Evolutionary conservation across 2,797 vertebrate species (phyloP).

Genomic region (Pyrocephalus nanus): DNA sequence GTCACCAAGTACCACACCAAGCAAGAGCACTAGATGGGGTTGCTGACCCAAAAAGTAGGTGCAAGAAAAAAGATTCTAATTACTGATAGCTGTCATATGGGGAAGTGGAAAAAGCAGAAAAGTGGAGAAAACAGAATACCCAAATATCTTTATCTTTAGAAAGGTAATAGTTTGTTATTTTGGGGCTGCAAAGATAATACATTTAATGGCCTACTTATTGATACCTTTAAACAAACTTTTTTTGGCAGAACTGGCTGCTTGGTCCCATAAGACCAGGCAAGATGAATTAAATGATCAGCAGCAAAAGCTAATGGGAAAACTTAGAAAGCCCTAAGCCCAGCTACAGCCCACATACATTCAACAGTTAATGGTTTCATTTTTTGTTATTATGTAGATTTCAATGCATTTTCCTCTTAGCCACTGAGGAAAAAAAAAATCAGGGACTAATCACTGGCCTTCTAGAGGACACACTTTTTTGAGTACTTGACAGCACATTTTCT

Average conservation of each 20-base stretch:
- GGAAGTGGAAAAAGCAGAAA: background rate
- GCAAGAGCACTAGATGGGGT: background rate
- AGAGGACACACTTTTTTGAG: background rate
- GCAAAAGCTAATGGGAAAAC: constrained; percentile 30
- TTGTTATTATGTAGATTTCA: constrained; percentile 5
- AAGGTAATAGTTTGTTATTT: background rate
- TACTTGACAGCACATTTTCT: background rate
- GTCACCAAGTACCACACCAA: background rate
- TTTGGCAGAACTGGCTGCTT: background rate
- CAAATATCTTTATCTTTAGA: background rate
- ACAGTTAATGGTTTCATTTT: background rate
- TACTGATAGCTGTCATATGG: background rate
- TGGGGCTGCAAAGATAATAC: background rate
- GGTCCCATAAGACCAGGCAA: background rate
- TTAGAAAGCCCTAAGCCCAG: background rate
- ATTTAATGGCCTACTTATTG: background rate
- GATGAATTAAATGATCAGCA: background rate
- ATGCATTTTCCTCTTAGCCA: background rate
- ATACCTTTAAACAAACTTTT: background rate
- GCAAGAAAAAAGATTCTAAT: background rate
- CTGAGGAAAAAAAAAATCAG: background rate
- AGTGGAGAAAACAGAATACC: background rate
- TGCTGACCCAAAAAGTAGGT: background rate
- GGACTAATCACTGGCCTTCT: background rate
- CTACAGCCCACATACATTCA: background rate